Evolutionary conservation across 1,140 invertebrate species (phyloP).

Genomic region (Scaptomyza pallida): DNA sequence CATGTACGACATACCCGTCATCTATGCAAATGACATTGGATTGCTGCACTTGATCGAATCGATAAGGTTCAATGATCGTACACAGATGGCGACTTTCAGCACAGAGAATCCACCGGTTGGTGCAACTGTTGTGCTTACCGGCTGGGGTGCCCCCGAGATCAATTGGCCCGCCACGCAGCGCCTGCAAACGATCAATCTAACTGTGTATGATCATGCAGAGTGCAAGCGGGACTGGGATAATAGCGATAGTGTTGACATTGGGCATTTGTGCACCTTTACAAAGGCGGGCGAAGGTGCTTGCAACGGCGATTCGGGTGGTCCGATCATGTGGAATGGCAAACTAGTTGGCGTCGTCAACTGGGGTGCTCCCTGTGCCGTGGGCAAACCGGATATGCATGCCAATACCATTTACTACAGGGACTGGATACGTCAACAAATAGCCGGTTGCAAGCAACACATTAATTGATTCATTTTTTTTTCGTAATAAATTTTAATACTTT

Average conservation of each 20-base stretch:
- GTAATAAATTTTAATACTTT: conserved; percentile 1
- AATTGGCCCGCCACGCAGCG: conserved; percentile 42
- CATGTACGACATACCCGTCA: conserved; percentile 66
- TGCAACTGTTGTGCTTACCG: conserved; percentile 83
- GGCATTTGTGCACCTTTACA: conserved; percentile 87
- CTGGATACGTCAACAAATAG: conserved; percentile 55
- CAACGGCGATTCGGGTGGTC: conserved; percentile 86
- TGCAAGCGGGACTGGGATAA: conserved; percentile 50
- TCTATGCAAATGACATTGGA: conserved; percentile 85
- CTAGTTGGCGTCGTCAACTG: conserved; percentile 86
- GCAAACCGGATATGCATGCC: conserved; percentile 85
- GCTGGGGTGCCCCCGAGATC: conserved; percentile 59
- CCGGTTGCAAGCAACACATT: conserved; percentile 51
- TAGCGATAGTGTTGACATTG: conserved; percentile 50
- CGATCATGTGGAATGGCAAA: conserved; percentile 82
- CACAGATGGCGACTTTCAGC: conserved; percentile 75
- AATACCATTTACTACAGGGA: conserved; percentile 75
- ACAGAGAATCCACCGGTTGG: conserved; percentile 45
- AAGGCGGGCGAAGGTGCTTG: conserved; percentile 85
- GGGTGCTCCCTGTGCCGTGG: conserved; percentile 85
- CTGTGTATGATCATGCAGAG: conserved; percentile 51
- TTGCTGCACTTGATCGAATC: conserved; percentile 82
- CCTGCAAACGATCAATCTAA: conserved; percentile 63
- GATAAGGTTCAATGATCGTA: conserved; percentile 84
- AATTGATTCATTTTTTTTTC: conserved; percentile 24